phyloP scores from a whole-genome alignment of 2,113 vertebrate genomes.

The Gallinago media region DNA sequence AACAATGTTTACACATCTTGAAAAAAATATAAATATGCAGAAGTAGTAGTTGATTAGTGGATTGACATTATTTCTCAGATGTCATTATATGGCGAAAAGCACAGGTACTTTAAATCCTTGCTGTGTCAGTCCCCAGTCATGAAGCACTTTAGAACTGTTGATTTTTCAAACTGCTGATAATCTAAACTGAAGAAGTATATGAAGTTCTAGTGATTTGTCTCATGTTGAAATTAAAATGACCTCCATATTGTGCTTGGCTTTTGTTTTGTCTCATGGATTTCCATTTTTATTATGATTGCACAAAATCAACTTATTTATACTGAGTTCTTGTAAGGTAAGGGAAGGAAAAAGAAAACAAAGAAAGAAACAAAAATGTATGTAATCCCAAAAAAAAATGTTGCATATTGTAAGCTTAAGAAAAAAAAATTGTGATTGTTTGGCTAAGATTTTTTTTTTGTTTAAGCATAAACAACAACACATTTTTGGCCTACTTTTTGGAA shows the following conservation, averaged over 20 bases:
- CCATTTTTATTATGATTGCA: background rate
- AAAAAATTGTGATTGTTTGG: background rate
- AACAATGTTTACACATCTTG: background rate
- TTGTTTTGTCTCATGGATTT: background rate
- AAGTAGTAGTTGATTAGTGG: slow-evolving; percentile 8
- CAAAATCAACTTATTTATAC: background rate
- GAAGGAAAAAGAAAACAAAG: background rate
- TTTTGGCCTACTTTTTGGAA: background rate
- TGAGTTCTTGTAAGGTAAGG: background rate
- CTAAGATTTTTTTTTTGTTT: background rate
- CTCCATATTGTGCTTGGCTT: background rate
- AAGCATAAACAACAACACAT: background rate
- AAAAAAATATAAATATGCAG: background rate
- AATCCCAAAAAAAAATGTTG: background rate
- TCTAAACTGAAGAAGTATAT: slow-evolving; percentile 6
- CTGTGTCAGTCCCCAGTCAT: background rate
- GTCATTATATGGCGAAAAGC: slow-evolving; percentile 14
- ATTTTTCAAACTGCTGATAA: slow-evolving; percentile 21
- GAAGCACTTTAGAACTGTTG: slow-evolving; percentile 10
- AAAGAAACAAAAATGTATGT: background rate
- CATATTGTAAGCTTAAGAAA: background rate
- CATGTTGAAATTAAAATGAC: slow-evolving; percentile 37
- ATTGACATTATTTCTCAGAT: slow-evolving; percentile 51
- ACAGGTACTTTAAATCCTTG: slow-evolving; percentile 17
- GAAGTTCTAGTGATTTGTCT: background rate